Evolutionary conservation across 2,113 vertebrate genomes (phyloP).

Genomic region (Telmatochromis sp.): DNA sequence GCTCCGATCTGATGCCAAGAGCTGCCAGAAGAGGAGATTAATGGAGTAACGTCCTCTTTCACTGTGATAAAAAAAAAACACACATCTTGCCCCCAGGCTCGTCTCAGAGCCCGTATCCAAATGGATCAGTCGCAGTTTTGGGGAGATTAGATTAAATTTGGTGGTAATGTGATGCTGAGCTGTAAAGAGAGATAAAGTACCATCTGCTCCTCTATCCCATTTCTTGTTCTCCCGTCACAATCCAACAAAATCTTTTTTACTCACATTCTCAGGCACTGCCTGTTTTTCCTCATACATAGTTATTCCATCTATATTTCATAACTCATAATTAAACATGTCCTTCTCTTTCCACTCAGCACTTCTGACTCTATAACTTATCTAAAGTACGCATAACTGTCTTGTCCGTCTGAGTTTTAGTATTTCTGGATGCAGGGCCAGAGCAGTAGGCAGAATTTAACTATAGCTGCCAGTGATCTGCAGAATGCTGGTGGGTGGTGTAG

Average conservation of each 20-base stretch:
- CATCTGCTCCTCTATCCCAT: constrained; percentile 36
- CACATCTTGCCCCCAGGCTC: constrained; percentile 6
- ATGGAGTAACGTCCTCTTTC: constrained; percentile 15
- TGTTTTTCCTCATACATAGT: background rate
- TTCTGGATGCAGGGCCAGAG: background rate
- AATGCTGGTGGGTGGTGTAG: background rate
- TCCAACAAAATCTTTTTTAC: background rate
- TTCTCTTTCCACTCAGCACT: background rate
- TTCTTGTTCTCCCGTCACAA: background rate
- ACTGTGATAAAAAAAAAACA: background rate
- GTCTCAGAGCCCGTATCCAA: constrained; percentile 15
- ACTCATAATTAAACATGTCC: background rate
- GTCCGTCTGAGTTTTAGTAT: background rate
- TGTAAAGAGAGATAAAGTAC: constrained; percentile 29
- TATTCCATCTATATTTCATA: background rate
- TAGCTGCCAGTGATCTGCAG: background rate
- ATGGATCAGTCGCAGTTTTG: constrained; percentile 46
- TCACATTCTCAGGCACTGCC: background rate
- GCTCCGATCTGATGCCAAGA: background rate
- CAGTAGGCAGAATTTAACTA: background rate
- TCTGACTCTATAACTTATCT: background rate
- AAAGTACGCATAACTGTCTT: background rate
- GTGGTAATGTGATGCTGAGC: constrained; percentile 38
- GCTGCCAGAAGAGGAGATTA: constrained; percentile 34
- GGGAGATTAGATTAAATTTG: constrained; percentile 47